Base-by-base conservation (phyloP, 2,113 vertebrate genomes). In the Hiodon alosoides region DNA sequence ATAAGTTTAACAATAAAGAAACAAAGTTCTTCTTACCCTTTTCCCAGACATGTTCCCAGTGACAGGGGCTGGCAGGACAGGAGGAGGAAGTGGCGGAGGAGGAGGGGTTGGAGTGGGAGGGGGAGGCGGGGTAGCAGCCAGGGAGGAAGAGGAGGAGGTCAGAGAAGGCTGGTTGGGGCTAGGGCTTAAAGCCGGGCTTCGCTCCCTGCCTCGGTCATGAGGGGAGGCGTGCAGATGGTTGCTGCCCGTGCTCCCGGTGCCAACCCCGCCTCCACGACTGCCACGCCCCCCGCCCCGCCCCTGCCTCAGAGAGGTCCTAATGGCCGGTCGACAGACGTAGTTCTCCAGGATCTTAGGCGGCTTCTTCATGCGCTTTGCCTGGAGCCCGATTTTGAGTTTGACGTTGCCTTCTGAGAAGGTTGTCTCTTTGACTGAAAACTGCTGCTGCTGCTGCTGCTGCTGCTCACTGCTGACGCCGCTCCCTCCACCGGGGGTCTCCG, bases 331-430 rank as follows among this genome's bases (percentile, higher is more conserved):
- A 83, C 97, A 99, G 55, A 98, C 94, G 79, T 98, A 99, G 80
- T 97, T 98, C 89, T 98, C 97, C 76, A 99, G 86, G 82, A 95
- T 99, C 83, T 99, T 98, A 10, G 97, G 97, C 77, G 96, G 97
- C 72, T 99, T 99, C 82, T 98, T 99, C 52, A 94, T 98, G 81
- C 97, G 89, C 78, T 99, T 99, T 1, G 96, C 94, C 84, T 98
- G 96, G 14, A 98, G 94, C 69, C 95, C 96, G 58, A 99, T 98
- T 90, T 98, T 99, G 69, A 99, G 87, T 80, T 98, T 98, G 73
- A 99, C 90, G 74, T 95, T 98, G 47, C 97, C 97, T 84, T 98
- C 97, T 0, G 94, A 92, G 76, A 97, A 94, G 84, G 93, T 97
- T 17, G 95, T 96, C 81, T 98, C 95, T 74, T 95, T 98, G 85